Percentiles rank a stretch among this genome's conserved stretches.
phyloP scores from a whole-genome alignment of 92 coral and sea anemone species.

The Virgularia gustaviana region DNA sequence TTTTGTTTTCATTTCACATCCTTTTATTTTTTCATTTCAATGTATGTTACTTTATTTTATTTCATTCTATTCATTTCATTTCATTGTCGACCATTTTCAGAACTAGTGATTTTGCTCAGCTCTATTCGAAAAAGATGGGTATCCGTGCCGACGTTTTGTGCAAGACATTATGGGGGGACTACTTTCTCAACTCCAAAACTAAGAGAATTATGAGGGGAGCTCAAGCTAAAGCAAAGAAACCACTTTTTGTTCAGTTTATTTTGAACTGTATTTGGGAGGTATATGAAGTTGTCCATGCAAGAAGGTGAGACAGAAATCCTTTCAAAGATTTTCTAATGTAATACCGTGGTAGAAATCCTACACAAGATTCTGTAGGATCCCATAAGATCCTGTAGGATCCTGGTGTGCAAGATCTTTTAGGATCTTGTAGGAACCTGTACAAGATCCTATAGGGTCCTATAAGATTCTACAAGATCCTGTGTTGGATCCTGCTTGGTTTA shows the following conservation, averaged over 20 bases:
- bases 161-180: slow-evolving; percentile 97
- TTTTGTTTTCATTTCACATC: no score
- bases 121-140: slow-evolving; percentile 85
- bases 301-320: slow-evolving; percentile 52
- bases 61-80: neutral
- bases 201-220: slow-evolving; percentile 94
- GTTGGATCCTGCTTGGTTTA: no score
- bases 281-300: slow-evolving; percentile 73
- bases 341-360: no score
- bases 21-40: neutral
- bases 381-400: no score
- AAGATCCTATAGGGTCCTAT: no score
- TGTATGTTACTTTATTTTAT: neutral
- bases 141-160: slow-evolving; percentile 67
- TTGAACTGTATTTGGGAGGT: slow-evolving; percentile 94
- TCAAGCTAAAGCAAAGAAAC: slow-evolving; percentile 89
- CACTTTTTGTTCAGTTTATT: slow-evolving; percentile 93
- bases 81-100: slow-evolving; percentile 31
- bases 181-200: slow-evolving; percentile 74
- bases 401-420: no score
- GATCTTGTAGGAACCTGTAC: no score
- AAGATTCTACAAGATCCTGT: no score
- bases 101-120: slow-evolving; percentile 71
- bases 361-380: no score
- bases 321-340: no score